Conservation (phyloP, 2,113 vertebrate species). For the Aphelocoma coerulescens region DNA sequence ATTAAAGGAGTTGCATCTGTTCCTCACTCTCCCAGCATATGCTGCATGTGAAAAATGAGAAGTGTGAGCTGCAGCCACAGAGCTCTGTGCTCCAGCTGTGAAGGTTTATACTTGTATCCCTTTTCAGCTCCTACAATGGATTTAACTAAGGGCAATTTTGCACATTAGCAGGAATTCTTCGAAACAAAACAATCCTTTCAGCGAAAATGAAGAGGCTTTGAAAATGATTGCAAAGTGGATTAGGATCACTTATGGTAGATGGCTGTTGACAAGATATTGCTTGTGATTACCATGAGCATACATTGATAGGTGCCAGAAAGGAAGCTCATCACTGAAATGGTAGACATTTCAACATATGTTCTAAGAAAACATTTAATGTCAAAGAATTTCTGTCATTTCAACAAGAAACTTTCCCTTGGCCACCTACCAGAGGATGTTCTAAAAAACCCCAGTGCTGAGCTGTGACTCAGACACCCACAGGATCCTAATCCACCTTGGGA, state of each 20-base stretch:
- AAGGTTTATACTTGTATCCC: slow-evolving; percentile 34
- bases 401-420: slow-evolving; percentile 9
- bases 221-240: slow-evolving; percentile 61
- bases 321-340: background rate
- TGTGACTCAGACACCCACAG: background rate
- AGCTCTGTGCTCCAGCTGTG: slow-evolving; percentile 47
- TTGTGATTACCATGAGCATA: slow-evolving; percentile 25
- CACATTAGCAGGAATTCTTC: slow-evolving; percentile 62
- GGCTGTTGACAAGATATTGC: slow-evolving; percentile 46
- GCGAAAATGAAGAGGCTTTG: slow-evolving; percentile 56
- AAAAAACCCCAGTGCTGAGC: background rate
- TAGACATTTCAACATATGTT: slow-evolving; percentile 43
- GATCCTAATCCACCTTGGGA: background rate
- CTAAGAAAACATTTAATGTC: slow-evolving; percentile 18
- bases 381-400: slow-evolving; percentile 44
- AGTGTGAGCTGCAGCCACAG: background rate
- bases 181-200: slow-evolving; percentile 55
- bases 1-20: slow-evolving; percentile 7
- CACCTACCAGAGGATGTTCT: background rate
- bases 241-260: slow-evolving; percentile 51
- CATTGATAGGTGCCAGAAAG: slow-evolving; percentile 41
- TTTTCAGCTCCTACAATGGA: slow-evolving; percentile 47
- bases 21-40: background rate
- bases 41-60: background rate
- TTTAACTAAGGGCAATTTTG: slow-evolving; percentile 61